These are phyloP conservation scores for Nerophis ophidion DNA, from an alignment of 2,113 vertebrate species.

Conservation along the genomic window DNA sequence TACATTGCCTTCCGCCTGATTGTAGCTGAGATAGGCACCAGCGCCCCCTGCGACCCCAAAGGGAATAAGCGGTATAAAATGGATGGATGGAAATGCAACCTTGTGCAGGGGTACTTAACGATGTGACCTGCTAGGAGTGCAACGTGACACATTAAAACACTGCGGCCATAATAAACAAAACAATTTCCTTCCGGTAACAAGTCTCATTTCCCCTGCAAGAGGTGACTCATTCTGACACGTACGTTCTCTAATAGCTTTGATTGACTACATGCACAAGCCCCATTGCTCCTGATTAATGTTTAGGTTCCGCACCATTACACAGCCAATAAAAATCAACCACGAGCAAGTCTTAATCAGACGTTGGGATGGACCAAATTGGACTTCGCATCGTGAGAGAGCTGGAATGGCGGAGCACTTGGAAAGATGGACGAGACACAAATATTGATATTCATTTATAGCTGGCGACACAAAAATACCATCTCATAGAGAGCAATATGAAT, in stretches of 20 bases:
- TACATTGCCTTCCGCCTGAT: too few species aligned
- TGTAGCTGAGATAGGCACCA: too few species aligned
- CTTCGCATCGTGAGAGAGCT: slow-evolving; percentile 24
- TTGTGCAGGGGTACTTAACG: too few species aligned
- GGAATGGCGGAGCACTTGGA: slow-evolving; percentile 17
- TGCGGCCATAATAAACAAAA: slow-evolving; percentile 27
- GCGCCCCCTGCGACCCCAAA: too few species aligned
- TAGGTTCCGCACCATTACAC: slow-evolving; percentile 70
- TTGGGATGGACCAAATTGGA: slow-evolving; percentile 46
- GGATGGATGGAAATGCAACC: too few species aligned
- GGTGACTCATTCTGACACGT: slow-evolving; percentile 36
- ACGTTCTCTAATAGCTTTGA: slow-evolving; percentile 56
- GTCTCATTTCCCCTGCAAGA: slow-evolving; percentile 46
- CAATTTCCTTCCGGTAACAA: slow-evolving; percentile 33
- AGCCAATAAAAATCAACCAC: slow-evolving; percentile 72
- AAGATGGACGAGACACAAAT: slow-evolving; percentile 28
- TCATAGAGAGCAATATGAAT: slow-evolving; percentile 31
- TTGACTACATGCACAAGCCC: slow-evolving; percentile 34
- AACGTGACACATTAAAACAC: not conserved
- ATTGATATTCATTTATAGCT: slow-evolving; percentile 33
- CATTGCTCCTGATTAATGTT: slow-evolving; percentile 74
- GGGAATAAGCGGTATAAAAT: too few species aligned
- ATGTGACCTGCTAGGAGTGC: too few species aligned
- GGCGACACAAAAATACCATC: slow-evolving; percentile 30
- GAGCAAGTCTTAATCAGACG: slow-evolving; percentile 64